Conservation (phyloP, 1,140 invertebrate species). For the Magallana ariakensis region DNA sequence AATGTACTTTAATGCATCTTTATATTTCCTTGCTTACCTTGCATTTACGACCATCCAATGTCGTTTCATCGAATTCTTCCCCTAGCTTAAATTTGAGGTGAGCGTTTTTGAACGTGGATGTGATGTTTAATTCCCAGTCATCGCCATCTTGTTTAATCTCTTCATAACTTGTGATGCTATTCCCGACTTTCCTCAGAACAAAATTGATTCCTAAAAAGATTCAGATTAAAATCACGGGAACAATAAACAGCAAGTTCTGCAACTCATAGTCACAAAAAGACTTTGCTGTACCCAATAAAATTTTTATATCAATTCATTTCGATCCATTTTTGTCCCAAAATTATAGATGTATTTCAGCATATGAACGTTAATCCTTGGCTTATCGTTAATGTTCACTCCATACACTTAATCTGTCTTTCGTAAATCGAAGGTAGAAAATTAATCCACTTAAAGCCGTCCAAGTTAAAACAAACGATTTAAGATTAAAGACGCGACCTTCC, state of each 20-base stretch:
- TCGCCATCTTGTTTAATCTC: constrained; percentile 87
- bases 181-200: constrained; percentile 87
- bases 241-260: background rate
- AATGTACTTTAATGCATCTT: too few relatives aligned
- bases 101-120: constrained; percentile 91
- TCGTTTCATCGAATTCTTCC: constrained; percentile 92
- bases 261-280: background rate
- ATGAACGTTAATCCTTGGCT: constrained; percentile 5
- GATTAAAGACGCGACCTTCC: too few relatives aligned
- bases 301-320: too few relatives aligned
- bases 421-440: background rate
- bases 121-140: constrained; percentile 87
- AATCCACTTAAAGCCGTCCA: background rate
- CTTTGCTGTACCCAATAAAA: too few relatives aligned
- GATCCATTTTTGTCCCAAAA: too few relatives aligned
- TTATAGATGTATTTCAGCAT: too few relatives aligned
- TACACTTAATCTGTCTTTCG: background rate
- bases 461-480: background rate
- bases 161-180: constrained; percentile 86
- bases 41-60: constrained; percentile 90
- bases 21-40: constrained; percentile 81
- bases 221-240: background rate
- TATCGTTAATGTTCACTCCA: background rate
- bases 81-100: constrained; percentile 89
- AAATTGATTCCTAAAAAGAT: constrained; percentile 86